A percentile compares a stretch with the other conserved stretches of the same genome.
These are phyloP conservation scores for Dryas iulia DNA, from an alignment of 1,140 invertebrate species.

Conservation along the genomic window DNA sequence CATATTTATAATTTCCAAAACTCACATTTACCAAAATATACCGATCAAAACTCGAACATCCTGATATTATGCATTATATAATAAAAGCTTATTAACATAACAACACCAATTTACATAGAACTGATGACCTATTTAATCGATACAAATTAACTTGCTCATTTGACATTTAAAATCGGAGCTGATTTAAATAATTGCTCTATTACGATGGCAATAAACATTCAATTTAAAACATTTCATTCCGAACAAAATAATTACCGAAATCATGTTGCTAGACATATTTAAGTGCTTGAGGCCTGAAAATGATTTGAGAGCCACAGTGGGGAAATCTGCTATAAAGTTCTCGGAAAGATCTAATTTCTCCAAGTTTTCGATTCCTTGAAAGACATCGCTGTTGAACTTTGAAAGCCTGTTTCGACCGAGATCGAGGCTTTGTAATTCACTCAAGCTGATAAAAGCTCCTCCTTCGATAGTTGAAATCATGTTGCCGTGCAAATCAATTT, in stretches of 20 bases:
- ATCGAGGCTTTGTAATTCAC: constrained; percentile 84
- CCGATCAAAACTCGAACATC: no score
- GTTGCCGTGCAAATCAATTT: constrained; percentile 89
- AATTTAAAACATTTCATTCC: background rate
- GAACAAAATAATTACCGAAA: constrained; percentile 82
- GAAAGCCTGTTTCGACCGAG: constrained; percentile 88
- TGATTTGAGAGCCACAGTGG: constrained; percentile 86
- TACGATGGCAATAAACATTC: background rate
- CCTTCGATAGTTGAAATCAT: constrained; percentile 87
- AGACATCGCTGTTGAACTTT: constrained; percentile 90
- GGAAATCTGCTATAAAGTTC: constrained; percentile 92
- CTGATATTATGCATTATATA: no score
- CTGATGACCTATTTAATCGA: constrained; percentile 4
- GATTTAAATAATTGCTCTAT: background rate
- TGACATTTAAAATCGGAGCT: constrained; percentile 15
- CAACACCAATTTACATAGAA: background rate
- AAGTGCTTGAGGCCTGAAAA: constrained; percentile 86
- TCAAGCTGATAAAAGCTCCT: constrained; percentile 85
- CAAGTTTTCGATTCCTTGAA: constrained; percentile 87
- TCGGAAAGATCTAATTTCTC: constrained; percentile 90
- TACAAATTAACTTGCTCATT: constrained; percentile 4
- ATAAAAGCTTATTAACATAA: background rate
- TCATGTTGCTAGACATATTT: constrained; percentile 91
- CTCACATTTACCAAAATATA: background rate
- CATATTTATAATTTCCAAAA: background rate